Percentiles rank a stretch among this genome's conserved stretches.
These are phyloP conservation scores for Zapus hudsonius DNA, from an alignment of 2,113 vertebrate species.

Conservation along the genomic window DNA sequence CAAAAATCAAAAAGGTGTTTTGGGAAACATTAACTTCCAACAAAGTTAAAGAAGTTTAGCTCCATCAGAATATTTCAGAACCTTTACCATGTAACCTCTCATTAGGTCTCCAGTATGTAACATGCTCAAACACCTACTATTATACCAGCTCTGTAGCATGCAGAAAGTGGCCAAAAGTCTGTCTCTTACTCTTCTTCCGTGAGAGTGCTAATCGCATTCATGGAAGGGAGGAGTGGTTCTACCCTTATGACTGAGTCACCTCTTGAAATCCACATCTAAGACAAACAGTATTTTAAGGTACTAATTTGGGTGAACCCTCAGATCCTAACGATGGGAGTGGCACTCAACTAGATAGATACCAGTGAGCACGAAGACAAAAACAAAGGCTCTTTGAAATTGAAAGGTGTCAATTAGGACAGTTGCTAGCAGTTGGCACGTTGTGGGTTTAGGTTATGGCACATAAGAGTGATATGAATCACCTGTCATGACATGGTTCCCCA, in stretches of 20 bases:
- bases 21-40: neutral
- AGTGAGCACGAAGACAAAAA: neutral
- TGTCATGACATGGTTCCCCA: conserved; percentile 71
- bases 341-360: neutral
- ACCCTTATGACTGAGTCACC: neutral
- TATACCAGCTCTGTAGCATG: neutral
- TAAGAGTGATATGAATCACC: conserved; percentile 59
- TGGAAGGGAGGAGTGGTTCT: no score
- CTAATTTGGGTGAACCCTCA: neutral
- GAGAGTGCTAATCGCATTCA: neutral
- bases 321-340: neutral
- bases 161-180: neutral
- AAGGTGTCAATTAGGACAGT: neutral
- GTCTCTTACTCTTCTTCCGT: neutral
- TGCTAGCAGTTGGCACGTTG: neutral
- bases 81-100: neutral
- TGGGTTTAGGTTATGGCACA: neutral
- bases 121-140: neutral
- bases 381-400: neutral
- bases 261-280: neutral
- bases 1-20: neutral
- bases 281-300: neutral
- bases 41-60: neutral
- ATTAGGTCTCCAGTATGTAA: neutral
- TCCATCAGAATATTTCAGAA: neutral